These are phyloP conservation scores for Augochlorella aurata DNA, from an alignment of 2,888 invertebrate genomes.

Conservation along the genomic window DNA sequence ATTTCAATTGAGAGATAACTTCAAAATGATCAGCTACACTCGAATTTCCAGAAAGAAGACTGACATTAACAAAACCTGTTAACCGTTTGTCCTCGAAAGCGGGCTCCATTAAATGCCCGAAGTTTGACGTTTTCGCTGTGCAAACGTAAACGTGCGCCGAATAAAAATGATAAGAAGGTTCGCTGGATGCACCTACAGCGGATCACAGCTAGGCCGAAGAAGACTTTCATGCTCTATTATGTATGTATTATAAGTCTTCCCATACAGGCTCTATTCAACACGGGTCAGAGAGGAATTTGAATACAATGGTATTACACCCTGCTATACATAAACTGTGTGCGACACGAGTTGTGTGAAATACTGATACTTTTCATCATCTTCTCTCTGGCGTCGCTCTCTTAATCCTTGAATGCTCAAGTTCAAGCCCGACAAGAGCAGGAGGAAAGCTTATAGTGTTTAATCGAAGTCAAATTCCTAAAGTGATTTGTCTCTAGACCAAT, in stretches of 20 bases:
- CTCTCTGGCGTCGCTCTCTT: neutral
- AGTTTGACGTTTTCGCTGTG: no score
- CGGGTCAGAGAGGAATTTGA: conserved; percentile 8
- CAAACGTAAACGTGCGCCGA: no score
- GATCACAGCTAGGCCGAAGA: neutral
- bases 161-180: neutral
- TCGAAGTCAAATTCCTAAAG: neutral
- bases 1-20: no score
- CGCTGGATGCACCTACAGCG: neutral
- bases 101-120: no score
- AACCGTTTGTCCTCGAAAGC: no score
- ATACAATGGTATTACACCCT: conserved; percentile 6
- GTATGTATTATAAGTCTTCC: conserved; percentile 1
- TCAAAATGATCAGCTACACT: no score
- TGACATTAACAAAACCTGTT: no score
- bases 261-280: neutral
- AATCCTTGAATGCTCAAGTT: neutral
- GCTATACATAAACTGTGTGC: neutral
- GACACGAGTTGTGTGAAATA: neutral
- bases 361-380: neutral
- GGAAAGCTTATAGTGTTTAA: neutral
- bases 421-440: neutral
- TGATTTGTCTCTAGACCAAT: neutral
- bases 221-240: neutral
- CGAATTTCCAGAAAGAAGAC: no score